Evolutionary conservation across 2,888 invertebrate species (phyloP).

Genomic region (Exephanes ischioxanthus): DNA sequence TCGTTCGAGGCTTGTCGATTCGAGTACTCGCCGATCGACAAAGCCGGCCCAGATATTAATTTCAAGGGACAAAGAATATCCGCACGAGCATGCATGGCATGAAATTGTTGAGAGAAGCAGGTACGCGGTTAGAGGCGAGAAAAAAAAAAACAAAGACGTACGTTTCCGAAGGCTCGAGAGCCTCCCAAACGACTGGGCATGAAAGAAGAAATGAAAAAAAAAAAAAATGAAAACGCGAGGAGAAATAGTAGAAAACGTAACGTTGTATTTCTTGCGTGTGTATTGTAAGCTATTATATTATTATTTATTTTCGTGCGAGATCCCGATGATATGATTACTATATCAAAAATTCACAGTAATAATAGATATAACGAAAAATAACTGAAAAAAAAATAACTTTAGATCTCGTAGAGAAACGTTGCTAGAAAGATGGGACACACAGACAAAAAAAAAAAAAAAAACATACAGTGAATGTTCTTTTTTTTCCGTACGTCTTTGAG

Average conservation of each 20-base stretch:
- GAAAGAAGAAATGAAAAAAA: background rate
- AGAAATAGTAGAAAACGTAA: constrained; percentile 41
- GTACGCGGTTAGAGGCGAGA: constrained; percentile 21
- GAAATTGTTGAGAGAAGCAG: constrained; percentile 32
- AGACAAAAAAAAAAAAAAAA: constrained; percentile 33
- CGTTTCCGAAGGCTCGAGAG: constrained; percentile 39
- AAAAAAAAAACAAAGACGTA: background rate
- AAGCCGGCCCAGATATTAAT: constrained; percentile 37
- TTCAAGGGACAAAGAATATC: constrained; percentile 29
- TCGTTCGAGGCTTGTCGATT: constrained; percentile 23
- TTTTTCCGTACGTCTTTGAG: constrained; percentile 49
- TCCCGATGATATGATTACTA: constrained; percentile 43
- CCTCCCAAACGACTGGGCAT: background rate
- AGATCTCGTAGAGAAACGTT: constrained; percentile 52
- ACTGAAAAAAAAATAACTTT: constrained; percentile 31
- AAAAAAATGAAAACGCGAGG: constrained; percentile 27
- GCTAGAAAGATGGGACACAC: constrained; percentile 26
- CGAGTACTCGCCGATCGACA: constrained; percentile 27
- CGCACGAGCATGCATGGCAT: constrained; percentile 22
- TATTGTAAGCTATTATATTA: constrained; percentile 46
- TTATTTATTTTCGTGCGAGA: constrained; percentile 65
- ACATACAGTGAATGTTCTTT: constrained; percentile 48
- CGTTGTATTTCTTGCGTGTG: constrained; percentile 62
- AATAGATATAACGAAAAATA: constrained; percentile 42
- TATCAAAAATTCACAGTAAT: constrained; percentile 52